Evolutionary conservation across 2,888 invertebrate species (phyloP).

Genomic region (Macrosiphum euphorbiae): DNA sequence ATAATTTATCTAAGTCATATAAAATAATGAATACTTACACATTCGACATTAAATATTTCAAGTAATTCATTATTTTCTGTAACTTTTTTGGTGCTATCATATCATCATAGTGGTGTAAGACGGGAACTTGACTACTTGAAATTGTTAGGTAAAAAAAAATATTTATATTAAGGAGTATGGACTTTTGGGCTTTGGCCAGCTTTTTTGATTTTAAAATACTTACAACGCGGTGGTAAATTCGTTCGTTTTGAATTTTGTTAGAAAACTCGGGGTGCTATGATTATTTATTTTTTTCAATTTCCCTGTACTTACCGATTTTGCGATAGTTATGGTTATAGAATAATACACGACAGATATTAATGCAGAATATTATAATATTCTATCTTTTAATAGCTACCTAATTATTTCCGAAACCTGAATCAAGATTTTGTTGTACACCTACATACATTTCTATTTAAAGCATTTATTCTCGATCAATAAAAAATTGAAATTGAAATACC

Average conservation of each 20-base stretch:
- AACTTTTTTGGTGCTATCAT: too few species aligned
- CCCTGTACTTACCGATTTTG: background rate
- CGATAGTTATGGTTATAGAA: background rate
- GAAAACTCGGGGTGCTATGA: background rate
- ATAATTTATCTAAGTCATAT: too few species aligned
- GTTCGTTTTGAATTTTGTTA: background rate
- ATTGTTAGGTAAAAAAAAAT: too few species aligned
- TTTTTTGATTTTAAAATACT: too few species aligned
- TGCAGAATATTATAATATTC: background rate
- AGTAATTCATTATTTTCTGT: too few species aligned
- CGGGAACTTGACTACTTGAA: too few species aligned
- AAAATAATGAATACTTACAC: too few species aligned
- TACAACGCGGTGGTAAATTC: accelerated
- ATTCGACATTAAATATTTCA: too few species aligned
- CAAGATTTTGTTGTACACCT: background rate
- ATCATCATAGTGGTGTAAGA: too few species aligned
- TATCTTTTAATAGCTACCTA: background rate
- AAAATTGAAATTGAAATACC: background rate
- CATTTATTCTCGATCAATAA: background rate
- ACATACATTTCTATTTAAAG: too few species aligned
- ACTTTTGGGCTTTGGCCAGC: too few species aligned
- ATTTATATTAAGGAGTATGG: too few species aligned
- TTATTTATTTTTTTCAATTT: background rate
- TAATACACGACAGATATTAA: background rate
- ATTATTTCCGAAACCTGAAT: background rate